Evolutionary conservation across 2,888 invertebrate species (phyloP).

Genomic region (Argyresthia goedartella): DNA sequence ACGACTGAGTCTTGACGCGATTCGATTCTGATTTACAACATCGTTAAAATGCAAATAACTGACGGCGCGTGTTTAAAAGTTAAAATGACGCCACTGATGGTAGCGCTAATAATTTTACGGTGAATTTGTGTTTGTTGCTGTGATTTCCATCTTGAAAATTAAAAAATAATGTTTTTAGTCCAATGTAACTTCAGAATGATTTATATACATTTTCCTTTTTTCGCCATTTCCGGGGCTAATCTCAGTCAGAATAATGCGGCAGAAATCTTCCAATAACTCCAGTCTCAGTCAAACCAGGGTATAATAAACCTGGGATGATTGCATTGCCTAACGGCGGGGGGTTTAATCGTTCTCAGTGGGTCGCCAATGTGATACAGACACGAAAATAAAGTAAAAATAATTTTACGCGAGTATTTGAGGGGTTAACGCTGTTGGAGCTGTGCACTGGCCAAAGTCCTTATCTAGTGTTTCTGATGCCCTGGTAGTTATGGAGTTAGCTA

Average conservation of each 20-base stretch:
- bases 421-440: neutral
- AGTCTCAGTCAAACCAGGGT: neutral
- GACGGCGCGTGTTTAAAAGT: neutral
- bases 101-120: too few relatives aligned
- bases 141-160: too few relatives aligned
- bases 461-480: too few relatives aligned
- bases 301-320: slow-evolving; percentile 1
- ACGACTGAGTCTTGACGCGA: slow-evolving; percentile 17
- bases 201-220: too few relatives aligned
- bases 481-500: too few relatives aligned
- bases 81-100: neutral
- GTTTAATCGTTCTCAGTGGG: slow-evolving; percentile 5
- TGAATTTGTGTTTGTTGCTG: too few relatives aligned
- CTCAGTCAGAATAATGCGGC: too few relatives aligned
- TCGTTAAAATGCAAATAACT: slow-evolving; percentile 34
- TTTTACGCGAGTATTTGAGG: neutral
- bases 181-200: too few relatives aligned
- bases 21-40: slow-evolving; percentile 24
- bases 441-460: too few relatives aligned
- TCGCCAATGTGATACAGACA: slow-evolving; percentile 1
- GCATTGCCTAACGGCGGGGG: slow-evolving; percentile 2
- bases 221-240: too few relatives aligned
- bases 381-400: neutral
- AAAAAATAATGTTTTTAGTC: too few relatives aligned
- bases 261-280: neutral